Evolutionary conservation across 2,888 invertebrate genomes (phyloP), one percentile per base, ranked within the genome.

Genomic region (Thyatira batis): DNA sequence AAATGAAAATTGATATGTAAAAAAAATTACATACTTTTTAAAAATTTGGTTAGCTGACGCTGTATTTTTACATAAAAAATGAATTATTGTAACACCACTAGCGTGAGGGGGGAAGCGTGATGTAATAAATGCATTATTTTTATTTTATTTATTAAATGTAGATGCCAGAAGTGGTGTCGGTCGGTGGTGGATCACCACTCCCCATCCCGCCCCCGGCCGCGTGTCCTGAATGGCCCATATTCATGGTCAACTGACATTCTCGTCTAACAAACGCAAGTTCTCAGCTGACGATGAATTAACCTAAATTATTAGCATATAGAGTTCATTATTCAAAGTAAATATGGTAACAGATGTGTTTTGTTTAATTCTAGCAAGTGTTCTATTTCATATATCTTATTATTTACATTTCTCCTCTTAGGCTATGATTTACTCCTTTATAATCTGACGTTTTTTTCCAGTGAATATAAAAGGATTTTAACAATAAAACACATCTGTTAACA

Each of bases 141-240:
- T 3, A 49, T 20, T 21, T 11, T 13, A 13, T 28, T 28, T 58
- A 48, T 55, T 50, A 50, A 43, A 76, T 80, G 63, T 77, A 91
- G 91, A 87, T 90, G 54, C 88, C 89, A 6, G 91, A 92, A 65
- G 89, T 91, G 54, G 84, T 91, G 49, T 82, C 90, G 1, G 90
- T 90, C 30, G 87, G 88, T 10, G 92, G 90, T 5, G 91, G 89
- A 4, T 91, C 92, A 0, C 91, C 92, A 0, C 69, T 92, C 50
- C 91, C 92, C 20, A 86, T 91, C 33, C 86, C 89, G 6, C 83
- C 89, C 9, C 89, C 91, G 2, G 86, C 87, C n/a, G 83, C 90
- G 20, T 89, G 89, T 65, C 85, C 87, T 8, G 92, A 91, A 49
- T 92, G 92, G 92, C 92, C 92, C 0, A 84, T 92, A 51, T 92